phyloP scores from a whole-genome alignment of 2,113 vertebrate species.

The Tachycineta bicolor region DNA sequence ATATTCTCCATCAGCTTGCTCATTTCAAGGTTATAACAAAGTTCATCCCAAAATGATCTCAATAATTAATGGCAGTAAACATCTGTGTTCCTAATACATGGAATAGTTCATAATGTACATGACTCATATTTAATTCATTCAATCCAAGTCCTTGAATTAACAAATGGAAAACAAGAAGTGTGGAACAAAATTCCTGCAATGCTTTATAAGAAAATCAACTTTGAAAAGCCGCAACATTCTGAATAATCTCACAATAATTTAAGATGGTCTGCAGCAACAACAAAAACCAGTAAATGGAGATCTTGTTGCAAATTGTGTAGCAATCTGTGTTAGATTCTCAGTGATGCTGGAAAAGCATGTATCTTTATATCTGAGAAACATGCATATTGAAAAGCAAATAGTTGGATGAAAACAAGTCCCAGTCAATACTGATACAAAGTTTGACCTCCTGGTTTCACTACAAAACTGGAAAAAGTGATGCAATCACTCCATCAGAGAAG shows the following conservation, averaged over 20 bases:
- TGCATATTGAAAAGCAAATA: not conserved
- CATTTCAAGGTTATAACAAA: slow-evolving; percentile 13
- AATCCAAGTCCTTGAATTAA: slow-evolving; percentile 22
- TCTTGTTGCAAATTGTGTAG: not conserved
- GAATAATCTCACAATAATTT: not conserved
- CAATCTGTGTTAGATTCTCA: not conserved
- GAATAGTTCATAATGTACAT: slow-evolving; percentile 33
- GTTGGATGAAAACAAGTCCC: not conserved
- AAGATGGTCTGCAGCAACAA: not conserved
- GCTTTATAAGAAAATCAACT: not conserved
- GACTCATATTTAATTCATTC: slow-evolving; percentile 47
- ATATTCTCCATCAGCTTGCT: not conserved
- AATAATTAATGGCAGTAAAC: slow-evolving; percentile 50
- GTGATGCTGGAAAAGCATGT: not conserved
- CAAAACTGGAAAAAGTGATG: not conserved
- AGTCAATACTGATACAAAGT: not conserved
- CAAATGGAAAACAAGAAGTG: slow-evolving; percentile 16
- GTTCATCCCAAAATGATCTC: slow-evolving; percentile 37
- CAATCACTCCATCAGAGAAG: not conserved
- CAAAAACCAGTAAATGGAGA: not conserved
- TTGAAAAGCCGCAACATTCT: not conserved
- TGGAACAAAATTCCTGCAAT: not conserved
- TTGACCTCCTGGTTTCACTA: not conserved
- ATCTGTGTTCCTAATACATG: slow-evolving; percentile 42
- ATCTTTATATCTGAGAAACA: not conserved